Evolutionary conservation across 2,113 vertebrate species (phyloP), one percentile per base, ranked within the genome.

Genomic region (Pterocles gutturalis): DNA sequence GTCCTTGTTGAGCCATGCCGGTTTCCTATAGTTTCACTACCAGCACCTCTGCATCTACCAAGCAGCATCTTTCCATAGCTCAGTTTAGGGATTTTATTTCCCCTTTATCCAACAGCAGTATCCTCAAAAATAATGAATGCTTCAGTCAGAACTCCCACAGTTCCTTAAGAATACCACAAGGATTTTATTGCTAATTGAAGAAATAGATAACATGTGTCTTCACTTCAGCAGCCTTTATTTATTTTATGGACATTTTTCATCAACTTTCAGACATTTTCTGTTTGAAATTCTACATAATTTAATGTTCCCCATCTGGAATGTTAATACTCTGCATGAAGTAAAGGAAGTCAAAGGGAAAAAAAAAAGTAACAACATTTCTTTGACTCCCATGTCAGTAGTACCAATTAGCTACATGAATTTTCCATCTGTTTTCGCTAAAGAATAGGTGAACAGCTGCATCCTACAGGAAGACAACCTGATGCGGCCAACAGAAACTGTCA

Each of bases 201-300:
- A 97, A 98, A 97, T 92, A 97, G 93, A 95, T 97, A 98, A 95
- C 61, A 85, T 53, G 38, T 90, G 62, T 92, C 90, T 97, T 96
- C 96, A 80, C 67, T 95, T 97, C 83, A 83, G 95, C 67, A 75
- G 66, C 28, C 67, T 91, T 96, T 96, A 96, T 95, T 97, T 97
- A 79, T 95, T 97, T 96, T 94, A 97, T 61, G 77, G 70, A 85
- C 51, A 96, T 95, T 96, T 97, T 93, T 87, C 60, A 97, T 92
- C 78, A 97, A 97, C 79, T 95, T 93, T 83, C 88, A 97, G 93
- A 90, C 82, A 96, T 75, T 93, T 97, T 95, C 65, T 87, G 57
- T 93, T 97, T 97, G 95, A 97, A 98, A 97, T 95, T 94, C 64
- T 91, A n/a, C 70, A 81, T 97, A 89, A 92, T 64, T 95, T 96